These are phyloP conservation scores for Apamea crenata DNA, from an alignment of 2,888 invertebrate genomes.

Conservation along the genomic window DNA sequence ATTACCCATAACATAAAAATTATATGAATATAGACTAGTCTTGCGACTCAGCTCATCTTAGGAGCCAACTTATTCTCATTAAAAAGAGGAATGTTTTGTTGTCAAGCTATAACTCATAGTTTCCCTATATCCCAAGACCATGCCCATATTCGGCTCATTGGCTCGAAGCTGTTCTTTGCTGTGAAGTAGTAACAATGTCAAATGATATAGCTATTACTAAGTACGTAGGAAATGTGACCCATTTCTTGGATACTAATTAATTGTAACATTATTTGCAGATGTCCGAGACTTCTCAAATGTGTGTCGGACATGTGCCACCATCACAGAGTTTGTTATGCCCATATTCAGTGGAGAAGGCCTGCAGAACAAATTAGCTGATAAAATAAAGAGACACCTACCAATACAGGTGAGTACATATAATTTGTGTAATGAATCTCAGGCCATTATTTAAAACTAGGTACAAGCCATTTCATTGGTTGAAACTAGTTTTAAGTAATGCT, in stretches of 20 bases:
- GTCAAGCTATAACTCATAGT: neutral
- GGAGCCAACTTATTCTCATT: no score
- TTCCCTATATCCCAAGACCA: neutral
- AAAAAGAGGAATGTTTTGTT: neutral
- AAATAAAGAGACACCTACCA: slow-evolving; percentile 92
- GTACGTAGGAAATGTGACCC: neutral
- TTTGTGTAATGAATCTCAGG: neutral
- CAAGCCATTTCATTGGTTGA: neutral
- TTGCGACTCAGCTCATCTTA: neutral
- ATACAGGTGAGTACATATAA: slow-evolving; percentile 86
- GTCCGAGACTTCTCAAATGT: slow-evolving; percentile 77
- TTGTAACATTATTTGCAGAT: slow-evolving; percentile 68
- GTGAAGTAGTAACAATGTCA: neutral
- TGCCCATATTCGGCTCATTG: neutral
- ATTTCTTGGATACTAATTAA: neutral
- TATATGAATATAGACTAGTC: neutral
- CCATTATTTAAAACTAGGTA: neutral
- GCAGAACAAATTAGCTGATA: slow-evolving; percentile 90
- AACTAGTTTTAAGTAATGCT: neutral
- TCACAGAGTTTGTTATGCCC: slow-evolving; percentile 89
- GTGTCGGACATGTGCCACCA: slow-evolving; percentile 90
- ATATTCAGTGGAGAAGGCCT: slow-evolving; percentile 92
- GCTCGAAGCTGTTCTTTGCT: neutral
- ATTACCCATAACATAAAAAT: neutral
- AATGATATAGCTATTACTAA: neutral